Evolutionary conservation across 2,888 invertebrate genomes (phyloP).

Genomic region (Ypsolopha sequella): DNA sequence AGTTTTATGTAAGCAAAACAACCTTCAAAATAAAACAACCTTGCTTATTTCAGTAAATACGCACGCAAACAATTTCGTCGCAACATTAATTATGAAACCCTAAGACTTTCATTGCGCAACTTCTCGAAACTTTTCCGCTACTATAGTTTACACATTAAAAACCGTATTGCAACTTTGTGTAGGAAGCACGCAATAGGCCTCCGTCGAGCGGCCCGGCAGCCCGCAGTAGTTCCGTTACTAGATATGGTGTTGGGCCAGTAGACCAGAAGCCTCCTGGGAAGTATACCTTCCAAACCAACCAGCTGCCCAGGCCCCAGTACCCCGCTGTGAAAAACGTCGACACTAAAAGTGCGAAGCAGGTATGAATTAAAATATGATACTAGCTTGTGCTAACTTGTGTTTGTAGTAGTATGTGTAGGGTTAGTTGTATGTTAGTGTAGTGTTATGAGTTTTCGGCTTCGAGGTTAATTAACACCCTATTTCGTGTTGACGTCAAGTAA

Average conservation of each 20-base stretch:
- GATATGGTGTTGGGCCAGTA: background rate
- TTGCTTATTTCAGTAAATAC: slow-evolving; percentile 4
- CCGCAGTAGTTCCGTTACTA: slow-evolving; percentile 6
- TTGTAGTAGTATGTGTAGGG: too few species aligned
- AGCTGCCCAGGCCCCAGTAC: slow-evolving; percentile 82
- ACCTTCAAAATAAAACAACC: slow-evolving; percentile 4
- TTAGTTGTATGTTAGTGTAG: too few species aligned
- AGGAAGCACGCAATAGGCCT: slow-evolving; percentile 5
- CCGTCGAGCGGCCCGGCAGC: background rate
- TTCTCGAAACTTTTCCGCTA: background rate
- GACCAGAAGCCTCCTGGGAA: slow-evolving; percentile 34
- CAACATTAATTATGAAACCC: background rate
- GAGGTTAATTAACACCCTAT: too few species aligned
- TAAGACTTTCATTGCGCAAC: background rate
- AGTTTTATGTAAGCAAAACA: too few species aligned
- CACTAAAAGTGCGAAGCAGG: slow-evolving; percentile 79
- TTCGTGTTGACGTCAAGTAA: too few species aligned
- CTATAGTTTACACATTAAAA: background rate
- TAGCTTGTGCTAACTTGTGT: too few species aligned
- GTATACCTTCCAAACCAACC: slow-evolving; percentile 74
- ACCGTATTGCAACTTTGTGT: background rate
- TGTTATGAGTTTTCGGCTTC: too few species aligned
- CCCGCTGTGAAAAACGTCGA: slow-evolving; percentile 69
- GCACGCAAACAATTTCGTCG: background rate
- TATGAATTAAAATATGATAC: slow-evolving; percentile 10